phyloP scores from a whole-genome alignment of 2,888 invertebrate genomes.

The Drosophila niveifrons region DNA sequence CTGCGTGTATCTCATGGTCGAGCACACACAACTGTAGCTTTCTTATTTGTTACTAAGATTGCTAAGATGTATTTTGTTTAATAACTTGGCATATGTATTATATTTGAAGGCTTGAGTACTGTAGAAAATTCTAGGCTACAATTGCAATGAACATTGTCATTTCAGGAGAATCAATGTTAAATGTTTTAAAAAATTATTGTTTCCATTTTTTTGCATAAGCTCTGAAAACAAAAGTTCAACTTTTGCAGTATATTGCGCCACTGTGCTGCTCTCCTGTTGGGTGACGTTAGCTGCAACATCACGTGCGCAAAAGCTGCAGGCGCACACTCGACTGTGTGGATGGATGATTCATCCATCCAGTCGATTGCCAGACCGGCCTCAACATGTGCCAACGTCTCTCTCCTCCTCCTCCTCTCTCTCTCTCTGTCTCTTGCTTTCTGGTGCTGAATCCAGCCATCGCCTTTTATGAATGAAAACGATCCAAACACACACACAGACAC shows the following conservation, averaged over 20 bases:
- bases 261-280: constrained; percentile 21
- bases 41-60: too few species aligned
- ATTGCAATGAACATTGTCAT: too few species aligned
- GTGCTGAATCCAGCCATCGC: constrained; percentile 36
- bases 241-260: not conserved
- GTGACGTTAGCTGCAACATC: constrained; percentile 50
- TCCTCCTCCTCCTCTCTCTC: not conserved
- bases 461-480: constrained; percentile 75
- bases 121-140: too few species aligned
- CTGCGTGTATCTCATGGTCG: too few species aligned
- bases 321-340: constrained; percentile 19
- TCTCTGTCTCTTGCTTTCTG: not conserved
- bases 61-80: too few species aligned
- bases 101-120: too few species aligned
- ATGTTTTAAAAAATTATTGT: too few species aligned
- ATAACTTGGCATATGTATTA: too few species aligned
- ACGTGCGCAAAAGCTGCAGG: constrained; percentile 61
- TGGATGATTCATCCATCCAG: constrained; percentile 61
- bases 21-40: too few species aligned
- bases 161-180: too few species aligned
- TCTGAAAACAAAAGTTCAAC: not conserved
- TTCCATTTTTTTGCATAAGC: too few species aligned
- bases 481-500: constrained; percentile 47
- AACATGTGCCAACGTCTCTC: constrained; percentile 66
- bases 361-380: constrained; percentile 38